Evolutionary conservation across 2,797 vertebrate species (phyloP), one percentile per base, ranked within the genome.

Genomic region (Eurystomus glaucurus): DNA sequence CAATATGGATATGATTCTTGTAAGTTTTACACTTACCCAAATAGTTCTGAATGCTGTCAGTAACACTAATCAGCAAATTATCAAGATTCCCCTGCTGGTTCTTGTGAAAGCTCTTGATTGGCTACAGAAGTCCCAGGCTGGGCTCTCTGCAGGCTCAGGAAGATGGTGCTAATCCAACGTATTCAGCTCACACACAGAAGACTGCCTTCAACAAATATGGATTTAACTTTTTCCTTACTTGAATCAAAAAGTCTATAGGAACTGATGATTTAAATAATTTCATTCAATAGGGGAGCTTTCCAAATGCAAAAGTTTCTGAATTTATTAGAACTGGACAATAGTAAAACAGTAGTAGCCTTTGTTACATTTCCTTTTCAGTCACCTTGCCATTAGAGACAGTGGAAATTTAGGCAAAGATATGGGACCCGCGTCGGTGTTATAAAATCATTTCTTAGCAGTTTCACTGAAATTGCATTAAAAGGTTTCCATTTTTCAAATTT

Each of bases 401-500:
- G 21, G 18, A 95, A 88, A 31, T 85, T 93, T 81, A 70, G 39
- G 69, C 21, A 80, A 93, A 65, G 25, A 35, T 46, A 26, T 2
- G 7, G 46, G 43, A 62, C 54, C 25, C 28, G 11, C 57, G 26
- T 52, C 69, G 85, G 46, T 37, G 25, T 92, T 60, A 83, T 58
- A 88, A 92, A 92, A 85, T 88, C 33, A 87, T 83, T 68, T 95
- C 61, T 85, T 81, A 79, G 58, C 22, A 85, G 41, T 92, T 94
- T 76, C 65, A 61, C 50, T 76, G 82, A 79, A 93, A 94, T 65
- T 86, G 20, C 54, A 11, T 77, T 50, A 88, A 94, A 74, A 60
- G 4, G 54, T 85, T 95, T 66, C 51, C n/a, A 69, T 92, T 97
- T 85, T 75, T 86, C 64, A 91, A 81, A 91, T 93, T 81, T 95